Evolutionary conservation across 2,888 invertebrate species (phyloP).

Genomic region (Pachliopta kotzebuea): DNA sequence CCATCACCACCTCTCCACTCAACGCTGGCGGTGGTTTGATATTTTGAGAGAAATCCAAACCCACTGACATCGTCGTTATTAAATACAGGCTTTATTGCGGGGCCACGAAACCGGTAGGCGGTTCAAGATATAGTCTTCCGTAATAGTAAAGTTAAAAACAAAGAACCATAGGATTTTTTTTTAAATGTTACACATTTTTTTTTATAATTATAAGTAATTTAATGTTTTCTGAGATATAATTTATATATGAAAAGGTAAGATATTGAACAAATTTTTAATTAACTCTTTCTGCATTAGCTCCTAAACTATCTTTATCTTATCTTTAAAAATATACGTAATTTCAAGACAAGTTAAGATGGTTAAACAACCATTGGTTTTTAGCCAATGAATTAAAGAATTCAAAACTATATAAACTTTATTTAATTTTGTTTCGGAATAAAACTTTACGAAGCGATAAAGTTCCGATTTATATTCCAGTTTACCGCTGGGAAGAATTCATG

Average conservation of each 20-base stretch:
- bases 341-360: too few relatives aligned
- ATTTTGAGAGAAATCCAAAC: conserved; percentile 8
- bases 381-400: not conserved
- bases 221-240: too few relatives aligned
- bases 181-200: too few relatives aligned
- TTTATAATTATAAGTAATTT: too few relatives aligned
- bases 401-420: conserved; percentile 4
- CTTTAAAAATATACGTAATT: too few relatives aligned
- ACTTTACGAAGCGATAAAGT: conserved; percentile 12
- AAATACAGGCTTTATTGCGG: conserved; percentile 4
- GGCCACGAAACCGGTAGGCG: not conserved
- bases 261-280: too few relatives aligned
- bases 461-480: not conserved
- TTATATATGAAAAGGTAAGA: too few relatives aligned
- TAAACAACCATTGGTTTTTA: too few relatives aligned
- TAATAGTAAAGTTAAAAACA: not conserved
- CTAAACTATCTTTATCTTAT: too few relatives aligned
- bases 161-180: not conserved
- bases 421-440: conserved; percentile 3
- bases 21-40: not conserved
- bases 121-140: not conserved
- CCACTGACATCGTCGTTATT: conserved; percentile 9
- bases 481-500: conserved; percentile 9
- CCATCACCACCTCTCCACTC: not conserved
- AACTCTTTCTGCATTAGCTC: too few relatives aligned